These are phyloP conservation scores for Peromyscus attwateri DNA, from an alignment of 2,797 vertebrate genomes.

Conservation along the genomic window DNA sequence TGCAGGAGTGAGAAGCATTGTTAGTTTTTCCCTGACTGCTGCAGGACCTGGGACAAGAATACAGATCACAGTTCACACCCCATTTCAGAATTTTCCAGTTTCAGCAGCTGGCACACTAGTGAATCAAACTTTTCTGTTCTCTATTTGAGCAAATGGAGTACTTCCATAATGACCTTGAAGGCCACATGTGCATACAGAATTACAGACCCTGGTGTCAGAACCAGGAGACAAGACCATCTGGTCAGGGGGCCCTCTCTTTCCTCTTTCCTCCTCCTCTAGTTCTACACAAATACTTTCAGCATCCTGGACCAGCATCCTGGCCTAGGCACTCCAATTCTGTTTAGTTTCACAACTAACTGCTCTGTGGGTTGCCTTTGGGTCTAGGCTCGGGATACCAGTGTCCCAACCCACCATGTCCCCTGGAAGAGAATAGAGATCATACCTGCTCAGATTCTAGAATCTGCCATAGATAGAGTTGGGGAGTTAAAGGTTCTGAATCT, in stretches of 20 bases:
- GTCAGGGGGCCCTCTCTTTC: fast-evolving
- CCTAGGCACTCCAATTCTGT: not conserved
- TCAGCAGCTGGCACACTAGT: not conserved
- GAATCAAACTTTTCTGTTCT: not conserved
- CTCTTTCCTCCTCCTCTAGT: not conserved
- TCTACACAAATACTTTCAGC: not conserved
- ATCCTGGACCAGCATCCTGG: too few relatives aligned
- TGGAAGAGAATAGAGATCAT: not conserved
- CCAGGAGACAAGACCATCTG: not conserved
- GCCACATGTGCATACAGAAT: not conserved
- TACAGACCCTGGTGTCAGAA: not conserved
- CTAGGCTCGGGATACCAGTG: not conserved
- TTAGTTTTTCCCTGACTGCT: not conserved
- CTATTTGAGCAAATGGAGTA: not conserved
- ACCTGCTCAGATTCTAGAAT: not conserved
- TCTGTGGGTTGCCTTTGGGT: not conserved
- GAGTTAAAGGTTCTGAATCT: not conserved
- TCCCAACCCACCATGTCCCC: fast-evolving
- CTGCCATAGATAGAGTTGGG: not conserved
- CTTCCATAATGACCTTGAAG: not conserved
- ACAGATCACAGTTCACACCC: not conserved
- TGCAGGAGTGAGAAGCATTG: not conserved
- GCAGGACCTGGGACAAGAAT: not conserved
- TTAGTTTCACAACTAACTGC: not conserved
- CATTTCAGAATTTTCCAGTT: not conserved